These are phyloP conservation scores for Nephrotoma appendiculata DNA, from an alignment of 2,888 invertebrate species.

Conservation along the genomic window DNA sequence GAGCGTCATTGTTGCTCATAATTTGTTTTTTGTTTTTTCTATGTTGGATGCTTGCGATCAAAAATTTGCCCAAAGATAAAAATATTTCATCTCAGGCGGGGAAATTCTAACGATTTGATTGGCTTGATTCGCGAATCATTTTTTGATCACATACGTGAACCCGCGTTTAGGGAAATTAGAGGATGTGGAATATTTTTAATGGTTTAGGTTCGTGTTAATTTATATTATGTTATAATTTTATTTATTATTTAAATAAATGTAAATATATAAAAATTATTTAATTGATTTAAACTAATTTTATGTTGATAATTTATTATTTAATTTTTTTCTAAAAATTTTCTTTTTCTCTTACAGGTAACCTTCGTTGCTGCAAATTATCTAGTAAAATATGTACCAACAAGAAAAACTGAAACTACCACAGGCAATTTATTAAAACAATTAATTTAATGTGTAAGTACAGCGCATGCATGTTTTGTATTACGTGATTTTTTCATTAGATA, in stretches of 20 bases:
- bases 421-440: background rate
- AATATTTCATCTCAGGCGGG: no score
- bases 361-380: no score
- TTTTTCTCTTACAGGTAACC: background rate
- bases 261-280: background rate
- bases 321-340: background rate
- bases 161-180: background rate
- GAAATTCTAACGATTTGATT: no score
- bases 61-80: no score
- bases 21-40: no score
- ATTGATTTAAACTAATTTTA: background rate
- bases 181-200: background rate
- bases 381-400: background rate
- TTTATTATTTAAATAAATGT: background rate
- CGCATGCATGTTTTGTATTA: background rate
- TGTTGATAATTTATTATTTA: background rate
- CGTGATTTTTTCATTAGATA: no score
- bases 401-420: background rate
- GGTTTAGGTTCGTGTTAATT: background rate
- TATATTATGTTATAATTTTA: background rate
- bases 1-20: no score
- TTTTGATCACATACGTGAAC: no score
- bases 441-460: background rate
- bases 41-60: no score
- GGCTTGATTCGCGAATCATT: no score